These are phyloP conservation scores for Holacanthus passer DNA, from an alignment of 2,113 vertebrate genomes.

Conservation along the genomic window DNA sequence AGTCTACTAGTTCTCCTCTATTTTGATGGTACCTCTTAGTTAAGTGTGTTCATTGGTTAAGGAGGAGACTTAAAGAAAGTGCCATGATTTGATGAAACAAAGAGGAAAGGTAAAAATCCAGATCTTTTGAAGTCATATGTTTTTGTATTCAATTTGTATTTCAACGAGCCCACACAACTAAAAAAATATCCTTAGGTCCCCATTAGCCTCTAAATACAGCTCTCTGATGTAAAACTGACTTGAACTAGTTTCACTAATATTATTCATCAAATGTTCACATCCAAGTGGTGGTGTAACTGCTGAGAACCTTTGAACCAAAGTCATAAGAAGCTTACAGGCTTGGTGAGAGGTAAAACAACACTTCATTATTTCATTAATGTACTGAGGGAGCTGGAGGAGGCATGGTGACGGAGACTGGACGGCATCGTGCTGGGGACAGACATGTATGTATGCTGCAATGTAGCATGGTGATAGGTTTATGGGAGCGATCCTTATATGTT, in stretches of 20 bases:
- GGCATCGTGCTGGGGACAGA: not conserved
- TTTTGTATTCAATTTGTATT: not conserved
- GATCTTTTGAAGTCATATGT: not conserved
- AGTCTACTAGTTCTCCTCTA: not conserved
- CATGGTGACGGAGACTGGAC: constrained; percentile 16
- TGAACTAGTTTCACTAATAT: not conserved
- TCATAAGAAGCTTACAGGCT: constrained; percentile 75
- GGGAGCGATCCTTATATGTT: not conserved
- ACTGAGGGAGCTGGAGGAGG: constrained; percentile 38
- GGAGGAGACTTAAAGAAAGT: not conserved
- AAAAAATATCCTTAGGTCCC: not conserved
- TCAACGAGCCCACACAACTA: not conserved
- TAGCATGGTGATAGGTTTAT: not conserved
- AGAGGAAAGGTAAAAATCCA: not conserved
- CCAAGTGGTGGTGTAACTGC: constrained; percentile 40
- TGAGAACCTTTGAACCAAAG: constrained; percentile 66
- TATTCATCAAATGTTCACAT: constrained; percentile 13
- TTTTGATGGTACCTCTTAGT: not conserved
- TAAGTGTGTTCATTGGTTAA: not conserved
- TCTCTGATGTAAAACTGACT: not conserved
- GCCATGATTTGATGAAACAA: not conserved
- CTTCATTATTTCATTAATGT: constrained; percentile 65
- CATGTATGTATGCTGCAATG: constrained; percentile 5
- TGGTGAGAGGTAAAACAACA: constrained; percentile 46
- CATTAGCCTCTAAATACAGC: not conserved